phyloP scores from a whole-genome alignment of 1,140 invertebrate species.

The Drosophila oshimai region DNA sequence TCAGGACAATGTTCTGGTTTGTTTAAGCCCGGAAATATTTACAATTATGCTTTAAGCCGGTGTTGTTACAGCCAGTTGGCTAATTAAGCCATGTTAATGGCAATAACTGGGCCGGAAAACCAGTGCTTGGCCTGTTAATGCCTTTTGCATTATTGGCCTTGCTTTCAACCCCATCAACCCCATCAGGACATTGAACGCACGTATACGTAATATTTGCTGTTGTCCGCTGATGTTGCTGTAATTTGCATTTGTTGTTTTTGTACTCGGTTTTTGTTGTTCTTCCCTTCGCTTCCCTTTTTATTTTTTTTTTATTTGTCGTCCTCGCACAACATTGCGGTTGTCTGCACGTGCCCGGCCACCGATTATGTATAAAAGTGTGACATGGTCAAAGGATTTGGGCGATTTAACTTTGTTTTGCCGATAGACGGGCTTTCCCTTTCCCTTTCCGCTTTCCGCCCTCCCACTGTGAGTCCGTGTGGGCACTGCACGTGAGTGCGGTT shows the following conservation, averaged over 20 bases:
- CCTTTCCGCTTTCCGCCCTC: neutral
- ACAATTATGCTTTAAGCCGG: conserved; percentile 62
- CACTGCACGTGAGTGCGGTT: conserved; percentile 33
- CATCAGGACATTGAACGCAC: conserved; percentile 40
- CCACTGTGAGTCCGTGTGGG: neutral
- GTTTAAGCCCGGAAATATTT: conserved; percentile 45
- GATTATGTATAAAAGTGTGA: conserved; percentile 56
- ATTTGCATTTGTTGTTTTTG: conserved; percentile 27
- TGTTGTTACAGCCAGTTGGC: conserved; percentile 56
- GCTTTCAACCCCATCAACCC: neutral
- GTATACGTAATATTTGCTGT: conserved; percentile 60
- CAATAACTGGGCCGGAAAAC: conserved; percentile 45
- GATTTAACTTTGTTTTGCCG: conserved; percentile 60
- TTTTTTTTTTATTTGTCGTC: neutral
- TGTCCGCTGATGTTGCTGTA: neutral
- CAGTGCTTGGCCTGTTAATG: conserved; percentile 56
- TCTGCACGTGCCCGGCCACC: conserved; percentile 56
- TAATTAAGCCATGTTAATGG: conserved; percentile 75
- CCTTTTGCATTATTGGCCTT: conserved; percentile 59
- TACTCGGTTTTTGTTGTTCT: conserved; percentile 3
- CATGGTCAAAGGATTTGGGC: conserved; percentile 57
- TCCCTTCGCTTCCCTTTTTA: neutral
- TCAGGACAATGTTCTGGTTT: neutral
- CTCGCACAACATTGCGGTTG: conserved; percentile 63
- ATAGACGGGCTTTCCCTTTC: conserved; percentile 6